Percentiles rank a stretch among this genome's conserved stretches.
Evolutionary conservation across 2,888 invertebrate species (phyloP).

Genomic region (Athetis lepigone): DNA sequence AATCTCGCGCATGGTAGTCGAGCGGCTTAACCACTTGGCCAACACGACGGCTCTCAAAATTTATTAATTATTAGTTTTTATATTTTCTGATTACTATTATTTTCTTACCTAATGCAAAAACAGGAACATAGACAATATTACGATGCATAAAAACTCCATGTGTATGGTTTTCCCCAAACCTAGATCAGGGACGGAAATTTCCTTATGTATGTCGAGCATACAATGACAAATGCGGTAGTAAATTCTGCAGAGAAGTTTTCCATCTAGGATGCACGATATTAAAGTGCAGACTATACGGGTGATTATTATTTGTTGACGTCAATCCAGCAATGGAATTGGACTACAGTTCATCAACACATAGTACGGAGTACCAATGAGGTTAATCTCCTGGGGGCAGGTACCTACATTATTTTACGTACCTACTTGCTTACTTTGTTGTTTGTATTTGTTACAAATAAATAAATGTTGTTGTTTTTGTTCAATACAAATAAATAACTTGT

Average conservation of each 20-base stretch:
- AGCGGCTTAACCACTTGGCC: too few species aligned
- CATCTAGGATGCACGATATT: slow-evolving; percentile 52
- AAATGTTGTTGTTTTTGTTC: slow-evolving; percentile 20
- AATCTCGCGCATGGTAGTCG: too few species aligned
- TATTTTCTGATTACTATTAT: too few species aligned
- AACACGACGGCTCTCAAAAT: too few species aligned
- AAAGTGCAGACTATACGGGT: slow-evolving; percentile 70
- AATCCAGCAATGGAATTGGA: slow-evolving; percentile 70
- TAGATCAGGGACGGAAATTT: slow-evolving; percentile 45
- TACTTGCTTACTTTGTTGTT: slow-evolving; percentile 15
- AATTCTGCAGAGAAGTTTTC: slow-evolving; percentile 58
- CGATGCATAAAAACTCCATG: not conserved
- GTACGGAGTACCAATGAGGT: slow-evolving; percentile 31
- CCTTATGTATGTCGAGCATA: slow-evolving; percentile 32
- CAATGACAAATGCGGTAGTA: slow-evolving; percentile 65
- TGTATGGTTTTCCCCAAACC: slow-evolving; percentile 39
- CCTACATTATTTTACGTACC: not conserved
- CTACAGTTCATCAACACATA: slow-evolving; percentile 72
- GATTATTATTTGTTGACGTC: slow-evolving; percentile 74
- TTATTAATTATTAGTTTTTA: not conserved
- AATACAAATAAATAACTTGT: not conserved
- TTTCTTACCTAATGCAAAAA: not conserved
- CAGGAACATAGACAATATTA: not conserved
- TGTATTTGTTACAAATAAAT: not conserved
- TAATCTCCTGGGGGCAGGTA: slow-evolving; percentile 37